Base-by-base conservation (phyloP, 2,797 vertebrate species). In the Spatula clypeata region DNA sequence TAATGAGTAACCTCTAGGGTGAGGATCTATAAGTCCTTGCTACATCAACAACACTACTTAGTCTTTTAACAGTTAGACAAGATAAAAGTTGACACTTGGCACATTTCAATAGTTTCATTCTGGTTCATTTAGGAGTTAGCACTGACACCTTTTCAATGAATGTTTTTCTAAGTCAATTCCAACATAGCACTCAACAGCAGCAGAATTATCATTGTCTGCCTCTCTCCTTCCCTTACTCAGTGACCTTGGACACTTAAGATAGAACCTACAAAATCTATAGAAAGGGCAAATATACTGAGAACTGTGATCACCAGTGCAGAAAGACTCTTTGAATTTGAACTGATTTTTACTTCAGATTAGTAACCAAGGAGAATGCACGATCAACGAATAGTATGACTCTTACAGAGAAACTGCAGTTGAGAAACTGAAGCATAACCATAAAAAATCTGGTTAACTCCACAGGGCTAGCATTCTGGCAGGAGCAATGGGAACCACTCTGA, bases 131-230 rank as follows among this genome's bases (percentile, higher is more conserved):
- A 69, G 51, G 81, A 90, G 65, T 83, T 94, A 17, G 53, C 80
- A 75, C 58, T 87, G 67, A 95, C 76, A 90, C 89, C 65, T 91
- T 89, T 94, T 88, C 76, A 72, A 70, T 80, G 92, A 92, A 54
- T 82, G 86, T 90, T 94, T 95, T 97, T 96, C 88, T 90, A 93
- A 93, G 96, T 95, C 95, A 92, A 0, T 92, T 96, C 90, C 67
- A 93, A 92, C 29, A 20, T 51, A 95, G 74, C 71, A 53, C 70
- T 93, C 83, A 74, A 49, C 21, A 1, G 91, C 74, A 76, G 77
- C 80, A 90, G 95, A 86, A 94, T 92, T 92, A 92, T 53, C 34
- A 92, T 88, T 82, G 86, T 74, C 67, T 93, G 45, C 36, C 90
- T 94, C 71, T 71, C 86, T 86, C 27, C 62, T 62, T 92, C 79